Conservation (phyloP, 2,113 vertebrate genomes). For the Malurus alboscapulatus region DNA sequence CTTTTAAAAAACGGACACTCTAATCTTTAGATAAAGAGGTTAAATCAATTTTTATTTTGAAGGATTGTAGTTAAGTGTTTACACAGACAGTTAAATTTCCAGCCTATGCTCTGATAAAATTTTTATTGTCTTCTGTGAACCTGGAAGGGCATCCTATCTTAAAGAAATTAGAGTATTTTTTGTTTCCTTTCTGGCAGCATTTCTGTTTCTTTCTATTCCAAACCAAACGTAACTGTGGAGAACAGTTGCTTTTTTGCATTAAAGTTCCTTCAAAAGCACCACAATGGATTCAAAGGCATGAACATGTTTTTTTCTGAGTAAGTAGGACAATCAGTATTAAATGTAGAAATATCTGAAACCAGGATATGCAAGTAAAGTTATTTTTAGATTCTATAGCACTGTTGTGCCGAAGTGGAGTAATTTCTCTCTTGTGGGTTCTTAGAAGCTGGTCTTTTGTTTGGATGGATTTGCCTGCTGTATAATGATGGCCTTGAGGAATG, state of each 20-base stretch:
- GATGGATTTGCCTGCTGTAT: slow-evolving; percentile 9
- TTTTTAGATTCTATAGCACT: slow-evolving; percentile 4
- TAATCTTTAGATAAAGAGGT: neutral
- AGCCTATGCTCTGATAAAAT: neutral
- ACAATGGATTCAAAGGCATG: neutral
- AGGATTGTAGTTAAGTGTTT: neutral
- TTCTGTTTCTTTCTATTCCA: neutral
- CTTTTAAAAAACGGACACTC: neutral
- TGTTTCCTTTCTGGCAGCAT: neutral
- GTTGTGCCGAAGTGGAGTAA: neutral
- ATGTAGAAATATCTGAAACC: neutral
- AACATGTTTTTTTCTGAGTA: neutral
- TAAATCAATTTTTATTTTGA: slow-evolving; percentile 27
- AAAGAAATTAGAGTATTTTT: neutral
- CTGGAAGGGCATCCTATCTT: neutral
- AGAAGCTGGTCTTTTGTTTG: slow-evolving; percentile 27
- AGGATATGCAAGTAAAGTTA: neutral
- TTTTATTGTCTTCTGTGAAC: neutral
- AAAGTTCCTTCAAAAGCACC: neutral
- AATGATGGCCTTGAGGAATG: slow-evolving; percentile 30
- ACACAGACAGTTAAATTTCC: neutral
- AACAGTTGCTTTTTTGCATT: neutral
- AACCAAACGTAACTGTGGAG: neutral
- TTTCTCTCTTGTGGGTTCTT: slow-evolving; percentile 15
- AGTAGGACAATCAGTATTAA: neutral